Evolutionary conservation across 2,797 vertebrate species (phyloP).

Genomic region (Halcyon badia): DNA sequence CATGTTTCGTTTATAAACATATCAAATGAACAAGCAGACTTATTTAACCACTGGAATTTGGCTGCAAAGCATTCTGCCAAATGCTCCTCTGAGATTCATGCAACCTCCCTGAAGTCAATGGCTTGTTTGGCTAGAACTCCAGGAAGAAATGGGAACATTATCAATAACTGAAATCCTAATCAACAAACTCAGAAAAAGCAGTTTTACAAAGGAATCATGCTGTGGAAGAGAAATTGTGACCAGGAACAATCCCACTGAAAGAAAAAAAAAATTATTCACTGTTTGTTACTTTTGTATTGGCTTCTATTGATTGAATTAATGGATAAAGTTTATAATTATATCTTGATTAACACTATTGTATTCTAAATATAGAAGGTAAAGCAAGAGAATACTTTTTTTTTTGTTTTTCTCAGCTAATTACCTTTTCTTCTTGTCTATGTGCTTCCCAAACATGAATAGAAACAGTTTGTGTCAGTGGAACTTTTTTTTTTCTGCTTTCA

Average conservation of each 20-base stretch:
- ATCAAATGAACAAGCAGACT: constrained; percentile 57
- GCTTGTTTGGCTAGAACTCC: constrained; percentile 58
- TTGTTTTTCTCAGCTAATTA: constrained; percentile 63
- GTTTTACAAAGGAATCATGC: constrained; percentile 28
- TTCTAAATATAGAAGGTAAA: constrained; percentile 69
- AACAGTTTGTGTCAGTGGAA: constrained; percentile 72
- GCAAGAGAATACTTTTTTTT: constrained; percentile 69
- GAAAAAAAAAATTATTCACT: constrained; percentile 48
- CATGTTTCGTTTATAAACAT: constrained; percentile 62
- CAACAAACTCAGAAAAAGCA: constrained; percentile 40
- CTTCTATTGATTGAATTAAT: constrained; percentile 58
- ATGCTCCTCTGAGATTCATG: constrained; percentile 35
- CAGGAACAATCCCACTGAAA: constrained; percentile 18
- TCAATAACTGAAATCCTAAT: constrained; percentile 62
- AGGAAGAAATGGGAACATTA: constrained; percentile 50
- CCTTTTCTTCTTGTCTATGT: constrained; percentile 67
- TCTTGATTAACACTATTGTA: constrained; percentile 68
- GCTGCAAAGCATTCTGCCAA: constrained; percentile 59
- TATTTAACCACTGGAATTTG: constrained; percentile 69
- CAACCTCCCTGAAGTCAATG: constrained; percentile 62
- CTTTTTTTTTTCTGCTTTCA: constrained; percentile 62
- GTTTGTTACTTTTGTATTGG: constrained; percentile 49
- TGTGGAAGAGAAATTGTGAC: constrained; percentile 31
- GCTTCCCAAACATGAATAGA: constrained; percentile 74
- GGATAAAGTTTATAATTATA: constrained; percentile 60